phyloP scores from a whole-genome alignment of 2,113 vertebrate species.

The Phylloscopus whistleri region DNA sequence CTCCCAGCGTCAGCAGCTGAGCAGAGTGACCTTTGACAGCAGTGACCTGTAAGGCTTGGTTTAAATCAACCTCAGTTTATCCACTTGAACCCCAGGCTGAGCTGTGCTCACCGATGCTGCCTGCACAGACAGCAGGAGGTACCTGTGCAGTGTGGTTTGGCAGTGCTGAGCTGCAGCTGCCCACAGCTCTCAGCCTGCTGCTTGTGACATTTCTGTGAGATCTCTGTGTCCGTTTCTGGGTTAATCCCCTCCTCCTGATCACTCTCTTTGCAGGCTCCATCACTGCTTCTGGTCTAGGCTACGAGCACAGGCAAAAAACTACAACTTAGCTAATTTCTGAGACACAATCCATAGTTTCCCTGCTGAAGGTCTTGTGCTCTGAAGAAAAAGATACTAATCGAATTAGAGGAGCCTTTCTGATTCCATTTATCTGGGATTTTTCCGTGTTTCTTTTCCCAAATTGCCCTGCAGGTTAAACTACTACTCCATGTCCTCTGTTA shows the following conservation, averaged over 20 bases:
- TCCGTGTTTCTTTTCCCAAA: neutral
- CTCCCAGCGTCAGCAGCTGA: neutral
- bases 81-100: neutral
- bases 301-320: neutral
- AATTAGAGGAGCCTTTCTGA: neutral
- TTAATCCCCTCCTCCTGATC: neutral
- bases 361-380: neutral
- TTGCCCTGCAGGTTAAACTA: neutral
- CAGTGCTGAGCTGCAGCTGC: neutral
- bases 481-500: neutral
- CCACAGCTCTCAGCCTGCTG: neutral
- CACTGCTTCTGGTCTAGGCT: neutral
- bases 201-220: neutral
- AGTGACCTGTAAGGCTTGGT: neutral
- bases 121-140: accelerated
- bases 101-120: accelerated
- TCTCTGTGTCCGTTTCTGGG: neutral
- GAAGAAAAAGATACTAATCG: neutral
- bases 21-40: neutral
- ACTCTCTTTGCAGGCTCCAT: neutral
- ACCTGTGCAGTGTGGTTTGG: accelerated
- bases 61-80: accelerated
- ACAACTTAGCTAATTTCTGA: neutral
- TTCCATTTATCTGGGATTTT: neutral
- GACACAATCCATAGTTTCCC: neutral